Conservation (phyloP, 2,888 invertebrate species). For the Clusia tigrina region DNA sequence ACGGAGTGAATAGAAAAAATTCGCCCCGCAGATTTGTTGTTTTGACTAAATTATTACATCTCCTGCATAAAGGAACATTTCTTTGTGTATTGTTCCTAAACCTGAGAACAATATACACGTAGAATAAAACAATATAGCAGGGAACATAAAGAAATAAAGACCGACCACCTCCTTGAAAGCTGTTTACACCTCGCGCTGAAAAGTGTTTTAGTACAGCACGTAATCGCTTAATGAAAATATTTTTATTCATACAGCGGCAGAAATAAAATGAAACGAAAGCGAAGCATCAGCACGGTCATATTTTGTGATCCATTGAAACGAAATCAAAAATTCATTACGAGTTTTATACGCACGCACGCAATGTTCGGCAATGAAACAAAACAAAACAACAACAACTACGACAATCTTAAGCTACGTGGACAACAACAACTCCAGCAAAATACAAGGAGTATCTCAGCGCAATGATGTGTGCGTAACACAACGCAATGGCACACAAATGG, state of each 20-base stretch:
- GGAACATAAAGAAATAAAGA: too few relatives aligned
- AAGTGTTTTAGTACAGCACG: constrained; percentile 21
- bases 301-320: constrained; percentile 43
- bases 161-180: too few relatives aligned
- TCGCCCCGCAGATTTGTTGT: too few relatives aligned
- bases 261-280: too few relatives aligned
- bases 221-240: constrained; percentile 33
- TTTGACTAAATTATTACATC: too few relatives aligned
- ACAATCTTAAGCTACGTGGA: too few relatives aligned
- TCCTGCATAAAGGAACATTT: too few relatives aligned
- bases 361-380: constrained; percentile 22
- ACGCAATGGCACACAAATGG: constrained; percentile 42
- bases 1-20: too few relatives aligned
- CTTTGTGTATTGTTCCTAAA: too few relatives aligned
- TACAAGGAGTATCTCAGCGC: constrained; percentile 30
- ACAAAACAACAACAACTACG: constrained; percentile 32
- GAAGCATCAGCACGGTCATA: background rate
- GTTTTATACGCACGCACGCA: constrained; percentile 39
- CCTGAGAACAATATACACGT: too few relatives aligned
- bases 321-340: constrained; percentile 59
- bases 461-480: constrained; percentile 40
- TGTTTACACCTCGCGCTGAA: constrained; percentile 1
- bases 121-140: too few relatives aligned
- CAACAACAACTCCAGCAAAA: background rate
- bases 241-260: constrained; percentile 26